Base-by-base conservation (phyloP, 2,888 invertebrate species). In the Andrena bucephala region DNA sequence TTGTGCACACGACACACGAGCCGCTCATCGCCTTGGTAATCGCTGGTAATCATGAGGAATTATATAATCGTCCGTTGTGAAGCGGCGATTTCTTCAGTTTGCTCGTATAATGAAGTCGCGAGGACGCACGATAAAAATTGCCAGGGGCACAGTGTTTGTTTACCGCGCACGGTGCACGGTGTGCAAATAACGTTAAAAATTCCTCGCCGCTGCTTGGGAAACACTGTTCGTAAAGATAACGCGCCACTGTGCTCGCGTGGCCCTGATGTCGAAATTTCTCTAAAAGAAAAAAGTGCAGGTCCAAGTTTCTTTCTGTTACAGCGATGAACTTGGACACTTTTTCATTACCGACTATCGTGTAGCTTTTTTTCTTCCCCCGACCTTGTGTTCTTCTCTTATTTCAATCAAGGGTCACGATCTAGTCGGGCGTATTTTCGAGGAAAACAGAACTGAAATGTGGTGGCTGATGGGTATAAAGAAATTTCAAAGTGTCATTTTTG, bases 1-100 rank as follows among this genome's bases (percentile, higher is more conserved):
- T 57, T 57, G 2, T 7, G 8, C 13, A 31, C 24, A 13, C 29
- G 20, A 5, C 6, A 24, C 16, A 13, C 13, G 50, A 60, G 42
- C 57, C 57, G 42, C 66, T 59, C 4, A 29, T 72, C 66, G 59
- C 16, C 31, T 10, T 16, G 65, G 77, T 70, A 77, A 81, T 86
- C 63, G 77, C 57, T 13, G 52, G 54, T 81, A 81, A 83, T 77
- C 77, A 73, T 6, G 48, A 27, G n/a, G 82, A 77, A 82, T 82
- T 74, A 74, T 71, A 74, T 77, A 83, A 83, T 83, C 82, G 71
- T 7, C 10, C 20, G 36, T 13, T 16, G 24, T 33, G 29, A 60
- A 54, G 10, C 8, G 36, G 24, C 59, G 52, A 59, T 82, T 82
- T 31, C 63, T 67, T 68, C 68, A 29, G 73, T 57, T 69, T 8